Conservation (phyloP, 2,113 vertebrate species). For the Chloebia gouldiae region DNA sequence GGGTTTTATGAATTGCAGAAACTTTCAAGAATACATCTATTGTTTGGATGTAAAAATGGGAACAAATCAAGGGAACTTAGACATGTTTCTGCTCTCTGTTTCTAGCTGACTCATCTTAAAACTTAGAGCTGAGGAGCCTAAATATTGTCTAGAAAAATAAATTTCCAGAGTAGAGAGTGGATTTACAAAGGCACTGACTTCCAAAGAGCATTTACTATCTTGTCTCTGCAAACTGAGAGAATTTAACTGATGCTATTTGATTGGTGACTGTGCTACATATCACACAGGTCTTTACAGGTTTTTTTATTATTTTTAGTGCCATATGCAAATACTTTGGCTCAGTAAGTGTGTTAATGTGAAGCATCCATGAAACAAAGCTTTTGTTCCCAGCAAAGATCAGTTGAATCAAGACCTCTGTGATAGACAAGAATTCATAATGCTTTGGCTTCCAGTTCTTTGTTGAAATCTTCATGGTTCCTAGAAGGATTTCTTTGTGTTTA, state of each 20-base stretch:
- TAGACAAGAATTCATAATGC: not conserved
- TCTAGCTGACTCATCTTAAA: not conserved
- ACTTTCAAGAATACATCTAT: not conserved
- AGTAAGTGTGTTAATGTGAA: not conserved
- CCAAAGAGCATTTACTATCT: not conserved
- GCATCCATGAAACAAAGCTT: not conserved
- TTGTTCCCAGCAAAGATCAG: not conserved
- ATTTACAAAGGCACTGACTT: not conserved
- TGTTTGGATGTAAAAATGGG: not conserved
- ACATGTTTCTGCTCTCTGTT: not conserved
- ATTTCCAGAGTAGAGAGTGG: not conserved
- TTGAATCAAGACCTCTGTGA: fast-evolving
- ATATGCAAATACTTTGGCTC: not conserved
- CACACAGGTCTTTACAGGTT: not conserved
- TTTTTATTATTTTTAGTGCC: not conserved
- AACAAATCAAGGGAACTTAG: not conserved
- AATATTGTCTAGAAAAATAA: not conserved
- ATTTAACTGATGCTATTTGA: not conserved
- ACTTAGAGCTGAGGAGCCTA: not conserved
- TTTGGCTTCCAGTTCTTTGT: not conserved
- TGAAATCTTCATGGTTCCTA: not conserved
- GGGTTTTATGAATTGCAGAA: not conserved
- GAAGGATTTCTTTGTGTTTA: not conserved
- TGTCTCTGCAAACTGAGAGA: not conserved
- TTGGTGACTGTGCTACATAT: not conserved